These are phyloP conservation scores for Fregetta grallaria DNA, from an alignment of 2,113 vertebrate species.

Conservation along the genomic window DNA sequence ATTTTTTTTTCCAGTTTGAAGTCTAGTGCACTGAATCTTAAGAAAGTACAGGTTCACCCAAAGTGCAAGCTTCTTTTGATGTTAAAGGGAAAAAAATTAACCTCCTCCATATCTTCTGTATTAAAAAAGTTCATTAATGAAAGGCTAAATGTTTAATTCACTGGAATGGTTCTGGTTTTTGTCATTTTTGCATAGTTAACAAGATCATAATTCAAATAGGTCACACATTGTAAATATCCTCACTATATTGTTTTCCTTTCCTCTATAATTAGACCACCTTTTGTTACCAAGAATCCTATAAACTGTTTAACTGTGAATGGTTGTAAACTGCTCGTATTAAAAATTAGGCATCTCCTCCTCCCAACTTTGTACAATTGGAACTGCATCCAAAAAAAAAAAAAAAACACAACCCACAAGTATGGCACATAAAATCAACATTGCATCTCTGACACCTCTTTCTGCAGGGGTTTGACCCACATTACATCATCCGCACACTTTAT, in stretches of 20 bases:
- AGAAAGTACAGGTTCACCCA: slow-evolving; percentile 65
- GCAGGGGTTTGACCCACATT: neutral
- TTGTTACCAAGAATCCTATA: slow-evolving; percentile 73
- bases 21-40: slow-evolving; percentile 44
- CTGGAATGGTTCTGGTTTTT: slow-evolving; percentile 71
- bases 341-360: slow-evolving; percentile 57
- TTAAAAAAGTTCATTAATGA: slow-evolving; percentile 68
- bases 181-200: slow-evolving; percentile 76
- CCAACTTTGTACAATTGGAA: neutral
- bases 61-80: slow-evolving; percentile 69
- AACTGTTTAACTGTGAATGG: slow-evolving; percentile 69
- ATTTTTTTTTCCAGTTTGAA: slow-evolving; percentile 60
- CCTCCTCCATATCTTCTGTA: slow-evolving; percentile 57
- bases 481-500: neutral
- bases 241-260: slow-evolving; percentile 65
- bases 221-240: slow-evolving; percentile 78
- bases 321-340: slow-evolving; percentile 74
- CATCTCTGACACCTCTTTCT: slow-evolving; percentile 22
- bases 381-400: neutral
- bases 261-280: slow-evolving; percentile 72
- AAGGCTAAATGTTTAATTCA: slow-evolving; percentile 67
- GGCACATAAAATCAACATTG: slow-evolving; percentile 44
- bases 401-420: neutral
- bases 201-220: slow-evolving; percentile 76
- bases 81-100: slow-evolving; percentile 63